Conservation (phyloP, 2,888 invertebrate species). For the Drosophila tanythrix region DNA sequence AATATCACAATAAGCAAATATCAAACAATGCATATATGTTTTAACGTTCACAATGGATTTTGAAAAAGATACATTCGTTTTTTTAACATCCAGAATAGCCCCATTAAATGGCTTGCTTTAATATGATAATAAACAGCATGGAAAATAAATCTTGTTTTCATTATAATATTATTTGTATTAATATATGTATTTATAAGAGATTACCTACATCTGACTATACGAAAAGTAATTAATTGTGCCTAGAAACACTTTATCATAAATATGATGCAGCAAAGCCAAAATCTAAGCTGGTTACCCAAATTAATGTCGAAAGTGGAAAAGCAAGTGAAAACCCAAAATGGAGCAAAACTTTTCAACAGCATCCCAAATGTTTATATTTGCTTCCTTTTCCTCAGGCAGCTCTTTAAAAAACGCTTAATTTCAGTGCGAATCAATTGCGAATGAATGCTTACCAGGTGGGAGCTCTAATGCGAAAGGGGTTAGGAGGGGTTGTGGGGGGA, state of each 20-base stretch:
- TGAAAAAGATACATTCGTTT: not conserved
- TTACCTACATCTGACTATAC: not conserved
- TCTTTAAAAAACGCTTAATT: slow-evolving; percentile 22
- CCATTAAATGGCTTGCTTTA: not conserved
- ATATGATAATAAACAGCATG: not conserved
- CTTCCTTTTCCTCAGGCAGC: not conserved
- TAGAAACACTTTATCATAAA: not conserved
- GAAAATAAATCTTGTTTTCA: not conserved
- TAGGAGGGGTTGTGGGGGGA: not conserved
- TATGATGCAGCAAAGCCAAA: not conserved
- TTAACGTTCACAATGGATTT: no score
- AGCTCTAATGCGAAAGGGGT: not conserved
- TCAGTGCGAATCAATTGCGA: slow-evolving; percentile 74
- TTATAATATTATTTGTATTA: not conserved
- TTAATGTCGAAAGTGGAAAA: not conserved
- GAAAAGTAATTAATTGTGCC: not conserved
- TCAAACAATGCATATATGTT: not conserved
- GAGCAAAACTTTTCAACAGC: not conserved
- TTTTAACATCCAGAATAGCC: not conserved
- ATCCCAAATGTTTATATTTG: slow-evolving; percentile 8
- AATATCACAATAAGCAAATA: not conserved
- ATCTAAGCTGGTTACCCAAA: not conserved
- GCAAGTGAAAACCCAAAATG: not conserved
- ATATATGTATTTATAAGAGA: not conserved
- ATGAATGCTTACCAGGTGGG: slow-evolving; percentile 20